A percentile compares a stretch with the other conserved stretches of the same genome.
phyloP scores from a whole-genome alignment of 1,140 invertebrate species.

The Pteromalus puparum region DNA sequence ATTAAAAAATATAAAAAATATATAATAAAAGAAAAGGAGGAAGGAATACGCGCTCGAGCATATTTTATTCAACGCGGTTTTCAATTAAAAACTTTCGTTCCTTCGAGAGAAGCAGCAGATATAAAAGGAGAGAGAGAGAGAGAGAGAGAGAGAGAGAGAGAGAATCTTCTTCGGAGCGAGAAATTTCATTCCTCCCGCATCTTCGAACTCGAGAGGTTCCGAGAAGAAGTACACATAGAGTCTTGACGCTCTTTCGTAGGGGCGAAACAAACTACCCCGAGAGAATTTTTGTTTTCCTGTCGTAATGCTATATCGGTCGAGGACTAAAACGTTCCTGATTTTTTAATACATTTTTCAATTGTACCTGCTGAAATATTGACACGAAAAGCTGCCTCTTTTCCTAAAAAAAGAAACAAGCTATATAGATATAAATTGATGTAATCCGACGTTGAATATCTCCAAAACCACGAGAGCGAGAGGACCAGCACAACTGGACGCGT shows the following conservation, averaged over 20 bases:
- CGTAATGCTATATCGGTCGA: not conserved
- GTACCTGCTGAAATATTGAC: too few species aligned
- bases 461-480: too few species aligned
- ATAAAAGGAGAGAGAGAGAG: too few species aligned
- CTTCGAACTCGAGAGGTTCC: not conserved
- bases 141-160: too few species aligned
- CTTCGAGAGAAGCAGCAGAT: not conserved
- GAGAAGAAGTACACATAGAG: not conserved
- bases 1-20: not conserved
- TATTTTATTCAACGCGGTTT: conserved; percentile 12
- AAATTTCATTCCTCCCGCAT: not conserved
- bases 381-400: too few species aligned
- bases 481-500: too few species aligned
- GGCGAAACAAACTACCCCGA: not conserved
- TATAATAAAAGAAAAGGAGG: not conserved
- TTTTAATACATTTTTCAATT: not conserved
- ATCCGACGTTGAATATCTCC: too few species aligned
- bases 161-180: not conserved
- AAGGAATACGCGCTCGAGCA: not conserved
- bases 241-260: not conserved
- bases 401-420: too few species aligned
- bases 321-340: not conserved
- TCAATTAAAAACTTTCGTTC: conserved; percentile 12
- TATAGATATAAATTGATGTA: too few species aligned
- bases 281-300: not conserved